Percentiles rank a stretch among this genome's conserved stretches.
Evolutionary conservation across 2,888 invertebrate genomes (phyloP).

Genomic region (Colletes collaris): DNA sequence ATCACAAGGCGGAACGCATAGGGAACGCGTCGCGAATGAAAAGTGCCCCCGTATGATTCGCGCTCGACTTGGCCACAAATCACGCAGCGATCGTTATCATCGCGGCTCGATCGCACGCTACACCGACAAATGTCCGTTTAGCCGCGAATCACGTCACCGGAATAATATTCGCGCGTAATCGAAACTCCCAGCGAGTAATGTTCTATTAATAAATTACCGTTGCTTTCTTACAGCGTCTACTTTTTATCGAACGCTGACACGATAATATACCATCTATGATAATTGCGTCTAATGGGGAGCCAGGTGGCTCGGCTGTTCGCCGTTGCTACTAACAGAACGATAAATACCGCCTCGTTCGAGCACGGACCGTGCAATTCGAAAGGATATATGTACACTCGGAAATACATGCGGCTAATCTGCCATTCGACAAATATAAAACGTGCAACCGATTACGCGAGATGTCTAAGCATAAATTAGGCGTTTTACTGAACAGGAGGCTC

Average conservation of each 20-base stretch:
- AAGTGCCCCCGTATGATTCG: conserved; percentile 14
- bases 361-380: not conserved
- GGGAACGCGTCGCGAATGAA: conserved; percentile 39
- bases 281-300: conserved; percentile 16
- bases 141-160: conserved; percentile 1
- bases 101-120: conserved; percentile 30
- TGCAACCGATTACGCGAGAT: not conserved
- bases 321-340: conserved; percentile 9
- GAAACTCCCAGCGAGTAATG: conserved; percentile 4
- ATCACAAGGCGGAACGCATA: conserved; percentile 38
- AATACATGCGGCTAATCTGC: not conserved
- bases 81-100: conserved; percentile 21
- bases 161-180: conserved; percentile 9
- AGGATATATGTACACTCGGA: not conserved
- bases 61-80: conserved; percentile 8
- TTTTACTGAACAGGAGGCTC: too few species aligned
- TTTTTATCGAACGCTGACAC: conserved; percentile 8
- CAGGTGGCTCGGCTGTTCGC: conserved; percentile 21
- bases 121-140: conserved; percentile 39
- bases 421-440: not conserved
- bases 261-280: conserved; percentile 24
- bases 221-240: conserved; percentile 11
- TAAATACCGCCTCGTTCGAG: conserved; percentile 13
- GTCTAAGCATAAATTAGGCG: too few species aligned
- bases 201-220: conserved; percentile 43